A percentile compares a stretch with the other conserved stretches of the same genome.
phyloP scores from a whole-genome alignment of 2,113 vertebrate species.

The Axis porcinus region DNA sequence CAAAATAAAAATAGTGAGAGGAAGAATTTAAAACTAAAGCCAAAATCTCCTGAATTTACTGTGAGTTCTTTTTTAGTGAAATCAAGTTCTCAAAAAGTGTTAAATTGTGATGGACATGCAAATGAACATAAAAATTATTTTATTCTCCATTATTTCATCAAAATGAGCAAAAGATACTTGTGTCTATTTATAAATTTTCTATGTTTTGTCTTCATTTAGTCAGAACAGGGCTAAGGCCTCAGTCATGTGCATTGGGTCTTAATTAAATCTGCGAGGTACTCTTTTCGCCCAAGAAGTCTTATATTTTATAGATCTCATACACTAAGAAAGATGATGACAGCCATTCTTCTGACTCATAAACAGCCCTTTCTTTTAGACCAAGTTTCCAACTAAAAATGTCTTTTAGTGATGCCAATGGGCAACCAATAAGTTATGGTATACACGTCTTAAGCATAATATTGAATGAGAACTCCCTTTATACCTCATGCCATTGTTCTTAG shows the following conservation, averaged over 20 bases:
- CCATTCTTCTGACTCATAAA: not conserved
- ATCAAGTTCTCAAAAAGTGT: not conserved
- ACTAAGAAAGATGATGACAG: not conserved
- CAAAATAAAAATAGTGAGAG: not conserved
- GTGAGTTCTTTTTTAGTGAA: not conserved
- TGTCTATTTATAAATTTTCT: not conserved
- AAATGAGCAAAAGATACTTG: not conserved
- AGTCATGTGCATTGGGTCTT: not conserved
- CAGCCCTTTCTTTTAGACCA: not conserved
- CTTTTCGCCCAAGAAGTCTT: not conserved
- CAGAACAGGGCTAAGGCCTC: no score
- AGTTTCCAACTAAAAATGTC: not conserved
- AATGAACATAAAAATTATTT: not conserved
- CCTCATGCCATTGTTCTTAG: not conserved
- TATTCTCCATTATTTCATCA: not conserved
- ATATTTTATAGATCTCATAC: not conserved
- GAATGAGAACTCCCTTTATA: not conserved
- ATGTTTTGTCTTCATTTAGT: not conserved
- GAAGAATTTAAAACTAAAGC: not conserved
- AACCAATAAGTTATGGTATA: not conserved
- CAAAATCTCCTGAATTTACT: not conserved
- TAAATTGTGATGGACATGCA: not conserved
- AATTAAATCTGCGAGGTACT: rapidly evolving
- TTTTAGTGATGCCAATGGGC: not conserved
- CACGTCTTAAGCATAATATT: not conserved